phyloP scores from a whole-genome alignment of 1,140 invertebrate species.

The Cydia splendana region DNA sequence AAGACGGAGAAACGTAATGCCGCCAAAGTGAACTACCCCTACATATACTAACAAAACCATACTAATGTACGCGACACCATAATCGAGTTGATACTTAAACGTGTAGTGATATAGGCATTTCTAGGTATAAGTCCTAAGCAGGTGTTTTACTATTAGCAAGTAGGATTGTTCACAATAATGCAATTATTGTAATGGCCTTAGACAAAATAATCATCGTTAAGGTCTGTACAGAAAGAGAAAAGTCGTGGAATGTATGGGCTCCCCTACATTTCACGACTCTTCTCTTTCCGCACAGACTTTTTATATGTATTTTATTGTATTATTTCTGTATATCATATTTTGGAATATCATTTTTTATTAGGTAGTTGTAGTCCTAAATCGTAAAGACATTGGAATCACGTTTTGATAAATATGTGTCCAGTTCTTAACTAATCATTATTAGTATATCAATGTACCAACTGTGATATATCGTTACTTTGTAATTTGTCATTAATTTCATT shows the following conservation, averaged over 20 bases:
- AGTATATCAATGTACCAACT: slow-evolving; percentile 60
- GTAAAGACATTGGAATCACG: neutral
- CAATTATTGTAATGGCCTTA: slow-evolving; percentile 33
- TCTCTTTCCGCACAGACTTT: no score
- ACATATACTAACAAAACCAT: no score
- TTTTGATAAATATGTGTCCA: slow-evolving; percentile 26
- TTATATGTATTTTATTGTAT: neutral
- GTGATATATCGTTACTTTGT: slow-evolving; percentile 55
- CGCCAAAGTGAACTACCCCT: no score
- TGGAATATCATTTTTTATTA: slow-evolving; percentile 7
- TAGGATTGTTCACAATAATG: slow-evolving; percentile 31
- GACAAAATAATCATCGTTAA: slow-evolving; percentile 23
- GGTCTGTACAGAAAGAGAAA: no score
- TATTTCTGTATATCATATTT: neutral
- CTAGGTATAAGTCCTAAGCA: slow-evolving; percentile 26
- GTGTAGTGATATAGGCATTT: slow-evolving; percentile 33
- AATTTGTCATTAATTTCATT: slow-evolving; percentile 24
- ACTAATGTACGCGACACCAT: neutral
- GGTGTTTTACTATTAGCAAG: slow-evolving; percentile 28
- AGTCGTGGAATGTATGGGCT: no score
- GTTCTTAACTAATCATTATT: slow-evolving; percentile 23
- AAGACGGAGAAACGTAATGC: no score
- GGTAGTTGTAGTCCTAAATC: neutral
- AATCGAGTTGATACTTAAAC: slow-evolving; percentile 23
- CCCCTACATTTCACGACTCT: no score